phyloP scores from a whole-genome alignment of 2,888 invertebrate species.

The Phania funesta region DNA sequence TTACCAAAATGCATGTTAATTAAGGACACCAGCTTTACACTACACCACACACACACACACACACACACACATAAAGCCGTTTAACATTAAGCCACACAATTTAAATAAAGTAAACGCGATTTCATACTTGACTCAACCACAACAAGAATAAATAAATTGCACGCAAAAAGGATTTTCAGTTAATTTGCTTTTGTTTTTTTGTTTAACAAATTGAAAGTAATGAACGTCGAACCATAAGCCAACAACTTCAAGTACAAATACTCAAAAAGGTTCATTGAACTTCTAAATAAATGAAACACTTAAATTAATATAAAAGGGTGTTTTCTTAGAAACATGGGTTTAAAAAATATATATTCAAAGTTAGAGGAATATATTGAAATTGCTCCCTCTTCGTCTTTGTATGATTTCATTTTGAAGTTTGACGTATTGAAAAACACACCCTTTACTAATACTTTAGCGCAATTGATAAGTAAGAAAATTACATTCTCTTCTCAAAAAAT shows the following conservation, averaged over 20 bases:
- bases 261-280: constrained; percentile 12
- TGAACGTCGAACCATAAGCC: constrained; percentile 31
- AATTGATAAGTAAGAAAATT: too few species aligned
- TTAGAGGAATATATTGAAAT: too few species aligned
- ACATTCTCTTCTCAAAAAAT: too few species aligned
- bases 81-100: neutral
- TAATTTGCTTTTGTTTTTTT: neutral
- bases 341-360: too few species aligned
- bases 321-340: too few species aligned
- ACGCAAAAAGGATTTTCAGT: constrained; percentile 1
- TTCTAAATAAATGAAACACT: neutral
- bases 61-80: neutral
- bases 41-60: neutral
- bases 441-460: too few species aligned
- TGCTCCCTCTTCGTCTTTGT: too few species aligned
- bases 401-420: too few species aligned
- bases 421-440: too few species aligned
- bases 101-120: constrained; percentile 37
- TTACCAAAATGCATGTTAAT: neutral
- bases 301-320: too few species aligned
- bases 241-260: neutral
- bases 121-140: neutral
- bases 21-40: neutral
- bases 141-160: constrained; percentile 2
- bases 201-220: constrained; percentile 35